These are phyloP conservation scores for Phymanthus crucifer DNA, from an alignment of 92 coral and sea anemone species.

Conservation along the genomic window DNA sequence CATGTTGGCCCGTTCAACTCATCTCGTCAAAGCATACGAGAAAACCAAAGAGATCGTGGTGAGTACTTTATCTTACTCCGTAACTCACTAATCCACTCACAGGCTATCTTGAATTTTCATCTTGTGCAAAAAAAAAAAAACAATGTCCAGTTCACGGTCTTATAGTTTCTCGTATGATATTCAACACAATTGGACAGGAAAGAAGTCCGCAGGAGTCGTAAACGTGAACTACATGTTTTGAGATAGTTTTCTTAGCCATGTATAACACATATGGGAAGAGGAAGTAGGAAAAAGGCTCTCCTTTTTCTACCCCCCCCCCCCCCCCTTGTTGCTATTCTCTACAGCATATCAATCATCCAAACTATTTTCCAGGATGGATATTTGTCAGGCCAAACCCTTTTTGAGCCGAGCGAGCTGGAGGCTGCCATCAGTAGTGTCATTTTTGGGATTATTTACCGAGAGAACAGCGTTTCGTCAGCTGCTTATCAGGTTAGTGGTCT, in stretches of 20 bases:
- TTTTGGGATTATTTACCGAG: slow-evolving; percentile 87
- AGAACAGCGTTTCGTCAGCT: slow-evolving; percentile 83
- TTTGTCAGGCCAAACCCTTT: slow-evolving; percentile 72
- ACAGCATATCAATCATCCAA: neutral
- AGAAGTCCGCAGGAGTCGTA: no score
- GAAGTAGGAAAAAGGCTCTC: no score
- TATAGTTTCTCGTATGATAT: no score
- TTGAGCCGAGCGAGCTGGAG: slow-evolving; percentile 82
- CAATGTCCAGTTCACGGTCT: no score
- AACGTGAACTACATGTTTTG: no score
- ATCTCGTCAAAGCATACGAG: slow-evolving; percentile 90
- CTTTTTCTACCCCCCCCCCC: neutral
- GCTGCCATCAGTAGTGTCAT: slow-evolving; percentile 97
- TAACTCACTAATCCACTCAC: neutral
- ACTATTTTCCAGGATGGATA: slow-evolving; percentile 71
- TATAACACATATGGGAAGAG: no score
- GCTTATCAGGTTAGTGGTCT: slow-evolving; percentile 68
- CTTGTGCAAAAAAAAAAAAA: no score
- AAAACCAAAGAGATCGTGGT: slow-evolving; percentile 94
- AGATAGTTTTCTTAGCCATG: no score
- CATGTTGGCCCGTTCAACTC: slow-evolving; percentile 81
- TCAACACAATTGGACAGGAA: no score
- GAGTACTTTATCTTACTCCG: neutral
- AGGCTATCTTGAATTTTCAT: neutral
- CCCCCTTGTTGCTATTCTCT: neutral